These are phyloP conservation scores for Blennius ocellaris DNA, from an alignment of 2,113 vertebrate genomes.

Conservation along the genomic window DNA sequence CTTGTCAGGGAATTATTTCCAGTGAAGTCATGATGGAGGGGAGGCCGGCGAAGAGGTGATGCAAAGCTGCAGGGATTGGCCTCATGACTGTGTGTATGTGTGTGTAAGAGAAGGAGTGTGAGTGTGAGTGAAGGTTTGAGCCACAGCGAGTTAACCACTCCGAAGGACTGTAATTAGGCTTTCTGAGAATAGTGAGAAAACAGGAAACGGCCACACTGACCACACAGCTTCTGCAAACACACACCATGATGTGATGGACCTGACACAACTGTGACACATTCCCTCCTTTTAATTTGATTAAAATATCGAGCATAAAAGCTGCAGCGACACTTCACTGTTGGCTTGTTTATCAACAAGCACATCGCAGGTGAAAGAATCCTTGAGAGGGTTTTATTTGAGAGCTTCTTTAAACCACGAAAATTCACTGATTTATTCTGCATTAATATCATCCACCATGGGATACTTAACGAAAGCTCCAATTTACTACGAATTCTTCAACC, in stretches of 20 bases:
- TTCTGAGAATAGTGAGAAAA: conserved; percentile 74
- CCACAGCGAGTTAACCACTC: conserved; percentile 69
- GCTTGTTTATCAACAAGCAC: conserved; percentile 54
- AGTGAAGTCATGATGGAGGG: conserved; percentile 46
- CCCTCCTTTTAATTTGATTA: conserved; percentile 1
- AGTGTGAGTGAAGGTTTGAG: conserved; percentile 21
- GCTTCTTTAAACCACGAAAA: conserved; percentile 19
- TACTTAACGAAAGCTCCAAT: conserved; percentile 47
- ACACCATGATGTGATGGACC: conserved; percentile 7
- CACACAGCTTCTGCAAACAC: conserved; percentile 25
- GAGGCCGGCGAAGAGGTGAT: conserved; percentile 59
- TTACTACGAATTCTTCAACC: conserved; percentile 25
- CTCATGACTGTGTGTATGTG: conserved; percentile 35
- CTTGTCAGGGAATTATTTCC: conserved; percentile 43
- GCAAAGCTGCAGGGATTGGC: conserved; percentile 48
- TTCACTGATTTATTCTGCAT: conserved; percentile 55
- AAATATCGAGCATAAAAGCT: conserved; percentile 30
- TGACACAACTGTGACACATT: neutral
- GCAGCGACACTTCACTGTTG: conserved; percentile 14
- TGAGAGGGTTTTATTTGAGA: conserved; percentile 17
- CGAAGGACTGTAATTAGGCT: conserved; percentile 75
- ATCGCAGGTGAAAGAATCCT: conserved; percentile 31
- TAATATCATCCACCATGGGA: conserved; percentile 23
- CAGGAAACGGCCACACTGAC: conserved; percentile 34
- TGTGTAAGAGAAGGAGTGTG: neutral